Evolutionary conservation across 1,140 invertebrate species (phyloP), one percentile per base, ranked within the genome.

Genomic region (Neodiprion fabricii): DNA sequence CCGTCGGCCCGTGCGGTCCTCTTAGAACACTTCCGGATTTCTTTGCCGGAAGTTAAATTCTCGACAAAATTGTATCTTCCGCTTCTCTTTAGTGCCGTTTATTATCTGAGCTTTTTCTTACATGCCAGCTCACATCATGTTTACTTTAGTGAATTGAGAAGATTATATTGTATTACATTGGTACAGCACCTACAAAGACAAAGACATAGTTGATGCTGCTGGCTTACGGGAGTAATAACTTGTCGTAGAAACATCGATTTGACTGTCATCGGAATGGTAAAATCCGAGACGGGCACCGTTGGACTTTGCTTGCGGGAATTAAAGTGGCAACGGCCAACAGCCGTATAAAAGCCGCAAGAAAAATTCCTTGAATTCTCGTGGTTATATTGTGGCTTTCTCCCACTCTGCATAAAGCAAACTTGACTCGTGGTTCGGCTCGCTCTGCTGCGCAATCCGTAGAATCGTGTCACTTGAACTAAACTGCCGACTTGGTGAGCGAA

Each of bases 1-100:
- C 85, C 86, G 85, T 87, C 85, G 85, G 85, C 84, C 84, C 83
- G 82, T 83, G 83, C 84, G 79, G 80, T 71, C 53, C 28, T 40
- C 53, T 17, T 40, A 40, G 5, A 17, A 12, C n/a, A 61, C 53
- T 14, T 61, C 28, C 28, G 28, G 28, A 40, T 40, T 82, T 79
- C 71, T 77, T 72, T 77, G 72, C 40, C 67, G 23, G 67, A 5
- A 69, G 10, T 69, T 14, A 61, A 53, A 12, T 12, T 4, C 53
- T 61, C 53, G 11, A 61, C 67, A 17, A 53, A 14, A 48, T 48
- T 47, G 70, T 11, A 23, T 14, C 12, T 23, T 69, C 67, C 67
- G 67, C 40, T 21, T 21, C 8, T 11, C 3, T 69, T 69, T 69
- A 4, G 17, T 21, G 11, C 67, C 11, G 40, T 11, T 14, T 65